Percentiles rank a stretch among this genome's conserved stretches.
Evolutionary conservation across 2,113 vertebrate genomes (phyloP).

Genomic region (Myrmecophaga tridactyla): DNA sequence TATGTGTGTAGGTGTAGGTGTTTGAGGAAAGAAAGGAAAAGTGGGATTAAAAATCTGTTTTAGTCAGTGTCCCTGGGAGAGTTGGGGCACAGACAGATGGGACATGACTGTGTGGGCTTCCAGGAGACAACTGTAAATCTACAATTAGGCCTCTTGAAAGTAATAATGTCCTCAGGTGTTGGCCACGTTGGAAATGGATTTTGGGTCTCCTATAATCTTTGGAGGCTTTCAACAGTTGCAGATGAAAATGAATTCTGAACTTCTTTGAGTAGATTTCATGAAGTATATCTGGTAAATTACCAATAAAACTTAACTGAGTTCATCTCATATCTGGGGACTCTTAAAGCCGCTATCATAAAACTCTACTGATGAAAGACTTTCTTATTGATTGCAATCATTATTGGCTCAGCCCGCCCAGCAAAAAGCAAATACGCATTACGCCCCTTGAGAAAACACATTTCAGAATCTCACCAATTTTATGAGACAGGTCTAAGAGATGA

Average conservation of each 20-base stretch:
- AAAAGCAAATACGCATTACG: slow-evolving; percentile 80
- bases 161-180: background rate
- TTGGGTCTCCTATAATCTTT: slow-evolving; percentile 54
- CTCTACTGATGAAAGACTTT: slow-evolving; percentile 81
- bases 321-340: slow-evolving; percentile 76
- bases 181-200: slow-evolving; percentile 27
- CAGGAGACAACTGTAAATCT: too few relatives aligned
- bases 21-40: background rate
- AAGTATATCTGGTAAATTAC: slow-evolving; percentile 77
- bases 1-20: background rate
- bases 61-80: background rate
- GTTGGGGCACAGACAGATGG: background rate
- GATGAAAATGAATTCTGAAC: slow-evolving; percentile 74
- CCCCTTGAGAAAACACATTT: slow-evolving; percentile 83
- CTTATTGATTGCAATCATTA: slow-evolving; percentile 86
- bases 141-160: background rate
- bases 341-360: slow-evolving; percentile 81
- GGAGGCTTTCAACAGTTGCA: slow-evolving; percentile 60
- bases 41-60: background rate
- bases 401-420: slow-evolving; percentile 78
- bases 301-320: slow-evolving; percentile 75
- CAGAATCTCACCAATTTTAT: slow-evolving; percentile 81
- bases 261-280: slow-evolving; percentile 70
- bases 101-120: background rate
- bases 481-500: slow-evolving; percentile 79